Percentiles rank a stretch among this genome's conserved stretches.
phyloP scores from a whole-genome alignment of 2,888 invertebrate species.

The Hybos culiciformis region DNA sequence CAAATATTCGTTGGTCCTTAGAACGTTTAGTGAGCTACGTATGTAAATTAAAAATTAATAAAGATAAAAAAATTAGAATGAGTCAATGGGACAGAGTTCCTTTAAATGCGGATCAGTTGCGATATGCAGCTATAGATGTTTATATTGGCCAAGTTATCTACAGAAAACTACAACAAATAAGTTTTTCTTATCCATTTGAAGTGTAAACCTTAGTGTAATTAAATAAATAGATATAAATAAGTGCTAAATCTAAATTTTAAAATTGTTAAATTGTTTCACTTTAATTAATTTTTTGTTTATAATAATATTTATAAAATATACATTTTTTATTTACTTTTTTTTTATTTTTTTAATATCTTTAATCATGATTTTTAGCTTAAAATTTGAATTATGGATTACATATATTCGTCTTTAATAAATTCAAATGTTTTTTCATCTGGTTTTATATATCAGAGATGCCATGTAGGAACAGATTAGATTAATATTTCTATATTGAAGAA shows the following conservation, averaged over 20 bases:
- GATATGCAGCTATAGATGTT: conserved; percentile 51
- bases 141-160: conserved; percentile 38
- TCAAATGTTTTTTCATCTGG: too few relatives aligned
- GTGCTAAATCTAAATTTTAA: not conserved
- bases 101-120: conserved; percentile 39
- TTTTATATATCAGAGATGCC: too few relatives aligned
- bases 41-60: conserved; percentile 40
- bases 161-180: conserved; percentile 23
- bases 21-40: conserved; percentile 41
- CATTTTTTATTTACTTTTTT: conserved; percentile 6
- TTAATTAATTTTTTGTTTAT: conserved; percentile 6
- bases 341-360: conserved; percentile 3
- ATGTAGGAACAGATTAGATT: too few relatives aligned
- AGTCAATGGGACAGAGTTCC: conserved; percentile 48
- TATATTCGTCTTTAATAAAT: too few relatives aligned
- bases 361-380: too few relatives aligned
- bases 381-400: too few relatives aligned
- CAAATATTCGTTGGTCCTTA: conserved; percentile 45
- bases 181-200: too few relatives aligned
- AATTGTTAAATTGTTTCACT: not conserved
- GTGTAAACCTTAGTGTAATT: too few relatives aligned
- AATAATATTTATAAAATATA: conserved; percentile 6
- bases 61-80: conserved; percentile 42
- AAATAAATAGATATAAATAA: not conserved
- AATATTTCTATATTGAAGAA: too few relatives aligned